These are phyloP conservation scores for Seira musarum DNA, from an alignment of 2,888 invertebrate species.

Conservation along the genomic window DNA sequence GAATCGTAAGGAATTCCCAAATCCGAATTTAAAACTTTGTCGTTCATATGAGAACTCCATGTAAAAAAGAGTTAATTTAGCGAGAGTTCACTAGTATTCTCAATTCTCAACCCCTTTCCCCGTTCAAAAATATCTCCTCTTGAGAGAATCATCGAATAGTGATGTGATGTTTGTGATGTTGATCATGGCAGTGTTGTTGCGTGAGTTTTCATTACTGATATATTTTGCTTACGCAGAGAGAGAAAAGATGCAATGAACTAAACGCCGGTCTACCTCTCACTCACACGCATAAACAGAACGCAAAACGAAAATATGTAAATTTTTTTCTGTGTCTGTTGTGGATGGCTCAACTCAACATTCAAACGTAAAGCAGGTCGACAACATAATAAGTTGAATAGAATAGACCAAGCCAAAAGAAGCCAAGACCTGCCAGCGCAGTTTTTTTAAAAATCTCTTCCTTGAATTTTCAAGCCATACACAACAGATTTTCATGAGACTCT, in stretches of 20 bases:
- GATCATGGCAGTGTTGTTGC: not conserved
- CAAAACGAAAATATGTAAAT: conserved; percentile 6
- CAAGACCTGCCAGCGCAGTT: too few species aligned
- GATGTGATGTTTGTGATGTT: conserved; percentile 6
- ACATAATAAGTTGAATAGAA: not conserved
- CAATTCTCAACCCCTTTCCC: conserved; percentile 45
- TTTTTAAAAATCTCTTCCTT: conserved; percentile 18
- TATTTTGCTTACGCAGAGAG: not conserved
- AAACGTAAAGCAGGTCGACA: not conserved
- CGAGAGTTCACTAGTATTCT: too few species aligned
- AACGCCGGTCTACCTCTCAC: conserved; percentile 6
- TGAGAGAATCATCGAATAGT: too few species aligned
- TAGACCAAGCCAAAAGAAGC: not conserved
- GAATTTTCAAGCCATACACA: conserved; percentile 37
- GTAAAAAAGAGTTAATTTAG: too few species aligned
- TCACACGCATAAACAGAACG: conserved; percentile 2
- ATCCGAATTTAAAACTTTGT: too few species aligned
- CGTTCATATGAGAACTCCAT: conserved; percentile 22
- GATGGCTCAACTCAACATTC: not conserved
- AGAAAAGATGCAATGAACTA: not conserved
- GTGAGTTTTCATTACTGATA: not conserved
- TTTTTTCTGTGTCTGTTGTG: too few species aligned
- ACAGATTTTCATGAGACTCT: conserved; percentile 51
- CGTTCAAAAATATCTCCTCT: conserved; percentile 50
- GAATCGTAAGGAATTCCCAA: too few species aligned